Evolutionary conservation across 2,888 invertebrate species (phyloP), one percentile per base, ranked within the genome.

Genomic region (Oxyteleia sp.): DNA sequence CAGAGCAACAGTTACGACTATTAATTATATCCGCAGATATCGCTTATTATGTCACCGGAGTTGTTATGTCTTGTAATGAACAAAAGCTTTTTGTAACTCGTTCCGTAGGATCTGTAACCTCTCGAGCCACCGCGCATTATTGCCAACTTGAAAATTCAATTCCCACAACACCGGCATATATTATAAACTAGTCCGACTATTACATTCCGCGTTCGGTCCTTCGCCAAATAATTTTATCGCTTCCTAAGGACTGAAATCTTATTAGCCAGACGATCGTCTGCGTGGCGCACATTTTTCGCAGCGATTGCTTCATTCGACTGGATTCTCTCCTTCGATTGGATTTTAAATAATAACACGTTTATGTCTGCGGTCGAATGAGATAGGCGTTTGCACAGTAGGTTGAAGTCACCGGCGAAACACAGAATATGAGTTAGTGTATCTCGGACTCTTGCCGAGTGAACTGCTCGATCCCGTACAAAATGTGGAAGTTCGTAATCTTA

Each of bases 371-470:
- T 32, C 20, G 41, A 72, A 64, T 66, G 38, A 72, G 66, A 80
- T 74, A 74, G 43, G 66, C 66, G 72, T 43, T 43, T 13, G 13
- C 13, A 15, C 43, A 64, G 57, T 26, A 43, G 18, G 79, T 43
- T 15, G 2, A 15, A 43, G 43, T 13, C 64, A 49, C 23, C 59
- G 53, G 43, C 38, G 72, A 80, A 80, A 68, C 80, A 59, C 66
- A 38, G 80, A 74, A 64, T 64, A 45, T 38, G 51, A 53, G 61
- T 80, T 80, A 80, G 80, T 80, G 66, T 51, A 80, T 66, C 80
- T 80, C 72, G 51, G 66, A 72, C 80, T 64, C 66, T 72, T 51
- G 72, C 45, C 72, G 80, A 13, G 72, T 80, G 51, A 64, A 80
- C 79, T 71, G n/a, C n/a, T n/a, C n/a, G n/a, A n/a, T n/a, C n/a